Conservation (phyloP, 64 coral and sea anemone species). For the Stylophora pistillata region DNA sequence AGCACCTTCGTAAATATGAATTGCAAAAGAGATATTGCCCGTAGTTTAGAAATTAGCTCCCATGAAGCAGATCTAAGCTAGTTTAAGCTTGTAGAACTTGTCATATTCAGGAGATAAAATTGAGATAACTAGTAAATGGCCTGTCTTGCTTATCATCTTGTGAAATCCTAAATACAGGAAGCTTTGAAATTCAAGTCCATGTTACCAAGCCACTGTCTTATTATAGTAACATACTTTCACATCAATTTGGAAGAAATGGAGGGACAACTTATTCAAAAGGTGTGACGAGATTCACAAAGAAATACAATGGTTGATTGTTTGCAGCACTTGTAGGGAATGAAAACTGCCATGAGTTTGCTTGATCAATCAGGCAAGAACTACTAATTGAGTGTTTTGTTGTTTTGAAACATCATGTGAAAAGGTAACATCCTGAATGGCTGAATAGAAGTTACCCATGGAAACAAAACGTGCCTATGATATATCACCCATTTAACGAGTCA, state of each 20-base stretch:
- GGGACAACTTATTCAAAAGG: neutral
- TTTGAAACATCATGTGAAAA: neutral
- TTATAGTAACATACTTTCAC: neutral
- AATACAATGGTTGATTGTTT: neutral
- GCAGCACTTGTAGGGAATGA: neutral
- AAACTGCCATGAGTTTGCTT: neutral
- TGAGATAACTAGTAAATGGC: too few relatives aligned
- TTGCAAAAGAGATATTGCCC: too few relatives aligned
- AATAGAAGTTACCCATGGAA: neutral
- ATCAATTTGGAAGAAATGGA: neutral
- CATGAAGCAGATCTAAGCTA: too few relatives aligned
- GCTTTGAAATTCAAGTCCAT: neutral
- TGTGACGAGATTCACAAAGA: neutral
- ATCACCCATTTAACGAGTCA: neutral
- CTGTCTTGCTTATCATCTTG: too few relatives aligned
- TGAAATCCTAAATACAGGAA: too few relatives aligned
- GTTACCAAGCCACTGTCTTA: neutral
- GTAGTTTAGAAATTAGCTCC: too few relatives aligned
- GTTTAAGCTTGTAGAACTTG: too few relatives aligned
- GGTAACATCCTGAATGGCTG: neutral
- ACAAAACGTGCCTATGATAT: neutral
- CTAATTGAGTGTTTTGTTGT: constrained; percentile 10
- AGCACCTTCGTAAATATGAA: too few relatives aligned
- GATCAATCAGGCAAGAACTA: neutral
- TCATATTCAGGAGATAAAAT: too few relatives aligned